A percentile compares a stretch with the other conserved stretches of the same genome.
Evolutionary conservation across 2,797 vertebrate species (phyloP).

Genomic region (Bradypodion pumilum): DNA sequence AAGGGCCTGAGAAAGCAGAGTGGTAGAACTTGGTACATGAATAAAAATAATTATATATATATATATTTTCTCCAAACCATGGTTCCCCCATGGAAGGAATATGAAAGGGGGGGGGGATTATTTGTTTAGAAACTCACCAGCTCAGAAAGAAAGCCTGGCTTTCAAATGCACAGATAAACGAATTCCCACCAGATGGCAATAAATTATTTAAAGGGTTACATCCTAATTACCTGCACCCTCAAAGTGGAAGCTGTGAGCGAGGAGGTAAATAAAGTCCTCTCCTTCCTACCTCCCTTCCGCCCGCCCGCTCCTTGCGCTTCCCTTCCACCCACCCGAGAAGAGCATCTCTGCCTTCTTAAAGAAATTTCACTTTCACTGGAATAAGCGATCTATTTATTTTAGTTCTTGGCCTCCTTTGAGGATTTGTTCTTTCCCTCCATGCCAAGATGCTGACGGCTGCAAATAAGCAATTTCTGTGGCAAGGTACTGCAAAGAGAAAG

Average conservation of each 20-base stretch:
- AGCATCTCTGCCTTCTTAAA: not conserved
- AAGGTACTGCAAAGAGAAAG: not conserved
- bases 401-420: not conserved
- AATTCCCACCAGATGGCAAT: constrained; percentile 14
- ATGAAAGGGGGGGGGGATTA: too few species aligned
- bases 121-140: not conserved
- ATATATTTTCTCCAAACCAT: not conserved
- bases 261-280: not conserved
- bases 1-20: not conserved
- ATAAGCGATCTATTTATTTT: not conserved
- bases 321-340: not conserved
- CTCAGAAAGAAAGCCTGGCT: not conserved
- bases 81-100: not conserved
- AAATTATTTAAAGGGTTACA: constrained; percentile 24
- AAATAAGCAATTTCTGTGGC: not conserved
- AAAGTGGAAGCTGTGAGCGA: not conserved
- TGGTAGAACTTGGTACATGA: not conserved
- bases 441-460: constrained; percentile 8
- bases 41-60: not conserved
- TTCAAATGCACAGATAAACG: not conserved
- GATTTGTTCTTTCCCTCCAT: not conserved
- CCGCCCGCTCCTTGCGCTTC: too few species aligned
- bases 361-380: not conserved
- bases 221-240: not conserved
- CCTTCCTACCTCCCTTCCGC: not conserved